Base-by-base conservation (phyloP, 1,140 invertebrate species). In the Lepidurus arcticus region DNA sequence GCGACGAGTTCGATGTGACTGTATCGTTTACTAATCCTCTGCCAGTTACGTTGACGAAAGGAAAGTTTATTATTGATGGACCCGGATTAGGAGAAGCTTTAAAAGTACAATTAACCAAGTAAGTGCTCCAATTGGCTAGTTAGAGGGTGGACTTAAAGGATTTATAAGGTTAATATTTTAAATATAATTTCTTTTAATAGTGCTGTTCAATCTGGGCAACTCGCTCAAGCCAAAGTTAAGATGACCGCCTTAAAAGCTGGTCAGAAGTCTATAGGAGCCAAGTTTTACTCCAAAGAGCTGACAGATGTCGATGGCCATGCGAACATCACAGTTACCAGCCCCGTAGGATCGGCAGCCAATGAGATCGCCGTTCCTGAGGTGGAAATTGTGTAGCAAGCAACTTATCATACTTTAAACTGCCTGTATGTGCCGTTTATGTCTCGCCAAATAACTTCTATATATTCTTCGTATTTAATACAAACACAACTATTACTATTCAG, bases 11-110 rank as follows among this genome's bases (percentile, higher is more conserved):
- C 26, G 88, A 87, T 47, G 91, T 90, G 0, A 88, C 88, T 7
- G 87, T 93, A 3, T 90, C 88, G n/a, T 87, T 97, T n/a, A 88
- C 86, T 76, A 97, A 97, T 86, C 93, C 94, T 1, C 82, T 97
- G 75, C 93, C 93, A 0, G 88, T 92, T 42, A 85, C 90, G 0
- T 84, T 96, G 77, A 93, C 87, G 79, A 91, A 90, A 79, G 90
- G 93, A 73, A 85, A 89, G 78, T 94, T 96, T 83, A 87, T 90
- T 1, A 88, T 97, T 78, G 92, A 95, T 83, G 92, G 92, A 9
- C 90, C 92, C 0, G 93, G 93, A 0, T 83, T 94, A 9, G 89
- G 91, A 10, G 86, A 90, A 74, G 90, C 91, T 21, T 80, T 93
- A 9, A 92, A 91, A 82, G 87, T 94, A 44, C 91, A 89, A 82